Percentiles rank a stretch among this genome's conserved stretches.
These are phyloP conservation scores for human (Homo sapiens) DNA, from an alignment of 2,113 vertebrate species.

Conservation along the genomic window DNA sequence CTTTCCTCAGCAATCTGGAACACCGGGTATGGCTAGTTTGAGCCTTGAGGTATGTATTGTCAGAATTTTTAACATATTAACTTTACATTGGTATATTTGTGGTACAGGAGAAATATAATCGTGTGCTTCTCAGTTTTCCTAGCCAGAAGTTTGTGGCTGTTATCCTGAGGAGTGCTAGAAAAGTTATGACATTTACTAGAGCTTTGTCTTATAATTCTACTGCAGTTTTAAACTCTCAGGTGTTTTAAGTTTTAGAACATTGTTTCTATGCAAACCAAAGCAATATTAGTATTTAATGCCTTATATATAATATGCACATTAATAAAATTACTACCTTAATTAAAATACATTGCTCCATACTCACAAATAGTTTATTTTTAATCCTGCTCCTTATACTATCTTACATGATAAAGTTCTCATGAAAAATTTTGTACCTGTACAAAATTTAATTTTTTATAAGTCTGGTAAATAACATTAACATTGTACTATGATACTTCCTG, in stretches of 20 bases:
- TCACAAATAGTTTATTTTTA: background rate
- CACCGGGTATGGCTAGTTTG: constrained; percentile 61
- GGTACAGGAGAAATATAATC: background rate
- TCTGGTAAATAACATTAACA: background rate
- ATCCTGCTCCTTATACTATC: background rate
- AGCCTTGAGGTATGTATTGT: constrained; percentile 70
- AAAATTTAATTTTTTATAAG: constrained; percentile 9
- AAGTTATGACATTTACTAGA: background rate
- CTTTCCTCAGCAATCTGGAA: constrained; percentile 60
- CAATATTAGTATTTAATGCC: constrained; percentile 29
- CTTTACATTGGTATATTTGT: background rate
- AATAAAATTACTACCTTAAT: background rate
- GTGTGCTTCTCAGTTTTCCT: background rate
- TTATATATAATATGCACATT: background rate
- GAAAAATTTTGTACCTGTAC: background rate
- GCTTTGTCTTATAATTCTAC: background rate
- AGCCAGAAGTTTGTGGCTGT: background rate
- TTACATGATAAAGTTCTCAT: background rate
- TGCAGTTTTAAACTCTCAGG: background rate
- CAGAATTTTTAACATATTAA: background rate
- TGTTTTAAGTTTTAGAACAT: constrained; percentile 32
- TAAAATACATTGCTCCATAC: constrained; percentile 19
- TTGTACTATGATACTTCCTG: background rate
- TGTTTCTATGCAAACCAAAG: constrained; percentile 34
- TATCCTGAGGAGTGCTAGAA: background rate